Evolutionary conservation across 1,140 invertebrate species (phyloP), one percentile per base, ranked within the genome.

Genomic region (Pogonognathellus flavescens): DNA sequence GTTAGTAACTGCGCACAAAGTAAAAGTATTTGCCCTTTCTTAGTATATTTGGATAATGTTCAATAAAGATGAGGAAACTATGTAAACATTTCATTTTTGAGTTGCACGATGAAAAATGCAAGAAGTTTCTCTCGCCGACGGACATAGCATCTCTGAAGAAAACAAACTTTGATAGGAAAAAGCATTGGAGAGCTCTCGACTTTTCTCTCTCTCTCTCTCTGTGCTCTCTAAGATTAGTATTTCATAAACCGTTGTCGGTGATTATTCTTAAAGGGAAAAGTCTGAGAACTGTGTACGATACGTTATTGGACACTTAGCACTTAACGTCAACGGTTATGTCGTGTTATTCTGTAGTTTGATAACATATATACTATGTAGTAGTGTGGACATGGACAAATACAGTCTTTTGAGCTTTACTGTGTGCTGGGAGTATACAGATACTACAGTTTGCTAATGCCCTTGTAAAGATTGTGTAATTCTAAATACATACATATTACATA

Each of bases 261-360:
- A 66, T 66, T 66, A 66, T 25, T 66, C 62, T 66, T 66, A 6
- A 41, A 41, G 62, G 62, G 13, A 20, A 66, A 66, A 66, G 62
- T 66, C 22, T 66, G 20, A 9, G 14, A 25, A 66, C 22, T 66
- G 11, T 55, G 13, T 66, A 66, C 62, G 25, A 20, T 66, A 66
- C 62, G 62, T 66, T 66, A 66, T 20, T 66, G 62, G 62, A 66
- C 62, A 66, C 22, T 66, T 66, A 66, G 25, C 62, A 66, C 62
- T 66, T 66, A 66, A 66, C 22, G 62, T 66, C 62, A 66, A 66
- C 62, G 62, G 62, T 66, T 66, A 66, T 66, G 62, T 66, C 62
- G 62, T 66, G 62, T 66, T 66, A 66, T 66, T 66, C 62, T 14
- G 62, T 66, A 66, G 9, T 66, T 66, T 25, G 14, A 14, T 66